Evolutionary conservation across 2,797 vertebrate species (phyloP).

Genomic region (Heteromormyrus szaboi): DNA sequence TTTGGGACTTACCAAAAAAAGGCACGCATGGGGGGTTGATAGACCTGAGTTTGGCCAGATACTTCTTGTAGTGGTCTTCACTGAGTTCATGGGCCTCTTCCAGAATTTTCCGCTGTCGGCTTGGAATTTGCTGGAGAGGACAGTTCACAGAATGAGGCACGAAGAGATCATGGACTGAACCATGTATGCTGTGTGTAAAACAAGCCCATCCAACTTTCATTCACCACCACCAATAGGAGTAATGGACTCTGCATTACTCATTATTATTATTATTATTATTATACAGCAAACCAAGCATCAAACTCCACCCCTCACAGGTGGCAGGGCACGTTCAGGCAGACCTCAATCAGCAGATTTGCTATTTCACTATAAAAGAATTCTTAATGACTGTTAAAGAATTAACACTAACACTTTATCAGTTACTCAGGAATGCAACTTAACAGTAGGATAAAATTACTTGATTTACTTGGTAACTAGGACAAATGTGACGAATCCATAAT

Average conservation of each 20-base stretch:
- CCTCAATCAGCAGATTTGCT: background rate
- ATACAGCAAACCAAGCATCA: background rate
- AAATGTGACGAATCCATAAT: background rate
- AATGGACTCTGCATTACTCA: background rate
- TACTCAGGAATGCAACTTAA: background rate
- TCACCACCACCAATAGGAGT: background rate
- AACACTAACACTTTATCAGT: background rate
- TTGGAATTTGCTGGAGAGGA: constrained; percentile 47
- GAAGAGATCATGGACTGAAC: background rate
- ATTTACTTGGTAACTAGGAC: background rate
- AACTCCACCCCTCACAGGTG: background rate
- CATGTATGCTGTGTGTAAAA: background rate
- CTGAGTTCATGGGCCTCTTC: constrained; percentile 94
- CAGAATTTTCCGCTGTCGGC: constrained; percentile 85
- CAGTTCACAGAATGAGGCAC: background rate
- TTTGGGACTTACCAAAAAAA: constrained; percentile 84
- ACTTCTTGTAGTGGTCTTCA: constrained; percentile 98
- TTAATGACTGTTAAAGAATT: too few species aligned
- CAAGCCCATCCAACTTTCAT: background rate
- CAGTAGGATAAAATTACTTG: background rate
- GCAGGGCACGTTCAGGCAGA: background rate
- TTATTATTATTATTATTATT: background rate
- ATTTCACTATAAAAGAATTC: background rate
- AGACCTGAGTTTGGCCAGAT: constrained; percentile 91
- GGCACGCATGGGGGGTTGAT: constrained; percentile 98